Evolutionary conservation across 92 coral and sea anemone species (phyloP), one percentile per base, ranked within the genome.

Genomic region (Micromussa lordhowensis): DNA sequence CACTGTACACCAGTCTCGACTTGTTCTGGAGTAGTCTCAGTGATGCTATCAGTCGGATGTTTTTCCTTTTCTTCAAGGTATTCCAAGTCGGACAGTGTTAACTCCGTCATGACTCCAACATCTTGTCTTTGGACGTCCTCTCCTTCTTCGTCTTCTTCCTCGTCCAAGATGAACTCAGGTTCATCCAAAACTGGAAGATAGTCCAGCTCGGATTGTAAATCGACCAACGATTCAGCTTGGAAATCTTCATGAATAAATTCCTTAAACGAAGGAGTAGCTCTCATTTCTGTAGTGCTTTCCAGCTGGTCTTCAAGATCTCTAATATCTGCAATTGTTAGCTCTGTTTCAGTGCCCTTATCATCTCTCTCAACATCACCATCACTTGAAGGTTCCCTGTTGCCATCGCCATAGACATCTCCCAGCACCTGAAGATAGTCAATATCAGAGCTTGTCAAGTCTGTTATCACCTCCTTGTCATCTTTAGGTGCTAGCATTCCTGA

Each of bases 391-490:
- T 40, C 73, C 38, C 35, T 71, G 10, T 24, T 77, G 7, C 68
- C 77, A 73, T 79, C 88, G 5, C 68, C 38, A 74, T 87, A 80
- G 72, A 84, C 22, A 19, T 77, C 86, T 63, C 89, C 92, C 74
- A 93, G 74, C 15, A 82, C 86, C 75, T 88, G 86, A 35, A 93
- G 88, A 73, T 90, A 80, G 32, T 90, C 96, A 68, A 92, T 85
- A 86, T 94, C 94, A 9, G 94, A 64, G 21, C 87, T 40, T n/a
- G 71, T 83, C 61, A 93, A 66, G 69, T 95, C 95, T 59, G 98
- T 95, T 68, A 90, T 58, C 26, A 79, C 85, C 38, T 78, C 92
- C 54, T 89, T 88, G 22, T 92, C 94, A 34, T 82, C 91, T 10
- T 77, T 72, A 15, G 88, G 81, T 80, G 77, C 90, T 68, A 66